Evolutionary conservation across 1,140 invertebrate genomes (phyloP).

Genomic region (Pachyrhynchus sulphureomaculatus): DNA sequence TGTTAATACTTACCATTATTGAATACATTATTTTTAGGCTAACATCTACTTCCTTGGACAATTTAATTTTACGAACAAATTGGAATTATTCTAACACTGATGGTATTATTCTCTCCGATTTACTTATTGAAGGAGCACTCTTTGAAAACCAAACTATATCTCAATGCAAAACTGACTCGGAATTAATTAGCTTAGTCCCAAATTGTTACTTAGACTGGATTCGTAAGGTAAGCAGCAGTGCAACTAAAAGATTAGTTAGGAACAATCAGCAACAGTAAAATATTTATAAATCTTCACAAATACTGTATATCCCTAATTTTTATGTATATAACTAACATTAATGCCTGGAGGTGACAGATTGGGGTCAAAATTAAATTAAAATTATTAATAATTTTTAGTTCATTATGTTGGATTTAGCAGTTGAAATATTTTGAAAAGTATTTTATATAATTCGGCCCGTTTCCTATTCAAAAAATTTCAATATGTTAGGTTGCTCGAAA

Average conservation of each 20-base stretch:
- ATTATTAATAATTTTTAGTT: no score
- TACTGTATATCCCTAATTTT: neutral
- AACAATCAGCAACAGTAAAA: no score
- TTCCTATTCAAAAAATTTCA: no score
- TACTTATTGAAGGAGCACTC: slow-evolving; percentile 68
- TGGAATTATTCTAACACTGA: slow-evolving; percentile 52
- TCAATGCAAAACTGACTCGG: slow-evolving; percentile 60
- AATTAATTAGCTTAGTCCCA: slow-evolving; percentile 61
- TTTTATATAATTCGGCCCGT: no score
- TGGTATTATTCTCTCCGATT: slow-evolving; percentile 56
- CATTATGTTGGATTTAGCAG: no score
- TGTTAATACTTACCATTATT: neutral
- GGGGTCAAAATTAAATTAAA: no score
- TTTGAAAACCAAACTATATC: slow-evolving; percentile 63
- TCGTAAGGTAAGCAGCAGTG: slow-evolving; percentile 52
- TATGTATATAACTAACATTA: no score
- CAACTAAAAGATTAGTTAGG: neutral
- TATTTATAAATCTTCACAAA: neutral
- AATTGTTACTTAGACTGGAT: slow-evolving; percentile 65
- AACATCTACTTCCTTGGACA: slow-evolving; percentile 8
- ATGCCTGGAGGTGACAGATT: no score
- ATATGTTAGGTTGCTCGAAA: no score
- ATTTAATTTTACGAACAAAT: slow-evolving; percentile 42
- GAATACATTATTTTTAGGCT: slow-evolving; percentile 4
- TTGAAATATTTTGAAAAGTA: no score